Conservation (phyloP, 2,888 invertebrate genomes). For the Patella depressa region DNA sequence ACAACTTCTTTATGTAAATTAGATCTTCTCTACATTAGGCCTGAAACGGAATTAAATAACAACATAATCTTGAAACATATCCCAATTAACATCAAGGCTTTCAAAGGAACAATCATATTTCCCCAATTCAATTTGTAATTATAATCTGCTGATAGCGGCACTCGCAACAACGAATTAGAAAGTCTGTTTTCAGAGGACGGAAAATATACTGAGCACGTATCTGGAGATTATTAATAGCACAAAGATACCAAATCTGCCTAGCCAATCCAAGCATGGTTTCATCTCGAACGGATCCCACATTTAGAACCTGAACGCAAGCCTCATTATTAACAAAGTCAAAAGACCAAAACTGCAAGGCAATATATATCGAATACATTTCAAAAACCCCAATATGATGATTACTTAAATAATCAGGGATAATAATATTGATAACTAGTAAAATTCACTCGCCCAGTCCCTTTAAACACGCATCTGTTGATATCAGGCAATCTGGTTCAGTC, state of each 20-base stretch:
- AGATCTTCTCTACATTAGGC: too few relatives aligned
- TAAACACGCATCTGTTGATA: background rate
- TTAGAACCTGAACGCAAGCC: background rate
- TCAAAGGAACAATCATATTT: too few relatives aligned
- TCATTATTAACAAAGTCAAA: background rate
- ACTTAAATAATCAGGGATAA: background rate
- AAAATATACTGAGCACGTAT: too few relatives aligned
- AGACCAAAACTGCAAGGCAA: background rate
- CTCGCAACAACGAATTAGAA: too few relatives aligned
- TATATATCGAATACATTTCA: background rate
- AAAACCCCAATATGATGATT: background rate
- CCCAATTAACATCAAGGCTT: too few relatives aligned
- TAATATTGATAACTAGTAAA: background rate
- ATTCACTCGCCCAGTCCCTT: conserved; percentile 1
- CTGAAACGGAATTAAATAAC: too few relatives aligned
- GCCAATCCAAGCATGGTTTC: background rate
- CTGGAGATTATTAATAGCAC: background rate
- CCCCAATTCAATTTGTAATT: too few relatives aligned
- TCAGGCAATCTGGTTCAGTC: background rate
- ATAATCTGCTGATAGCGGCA: too few relatives aligned
- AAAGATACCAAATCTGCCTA: background rate
- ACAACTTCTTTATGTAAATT: too few relatives aligned
- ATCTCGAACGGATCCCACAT: background rate
- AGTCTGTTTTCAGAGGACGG: too few relatives aligned
- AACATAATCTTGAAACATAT: too few relatives aligned